These are phyloP conservation scores for Epirrhoe tristata DNA, from an alignment of 2,888 invertebrate genomes.

Conservation along the genomic window DNA sequence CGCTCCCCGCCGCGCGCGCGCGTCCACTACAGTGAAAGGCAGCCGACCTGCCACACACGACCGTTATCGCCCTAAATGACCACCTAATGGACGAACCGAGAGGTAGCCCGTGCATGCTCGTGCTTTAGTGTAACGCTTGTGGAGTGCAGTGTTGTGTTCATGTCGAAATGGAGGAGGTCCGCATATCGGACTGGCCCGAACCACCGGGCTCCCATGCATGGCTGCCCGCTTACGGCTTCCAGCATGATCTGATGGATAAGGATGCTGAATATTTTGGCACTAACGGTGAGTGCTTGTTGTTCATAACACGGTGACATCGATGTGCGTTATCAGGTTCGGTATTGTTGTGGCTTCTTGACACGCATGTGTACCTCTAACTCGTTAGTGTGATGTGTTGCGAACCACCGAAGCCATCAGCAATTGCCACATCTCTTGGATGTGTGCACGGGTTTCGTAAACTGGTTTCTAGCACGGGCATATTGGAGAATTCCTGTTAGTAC, in stretches of 20 bases:
- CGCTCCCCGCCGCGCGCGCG: constrained; percentile 74
- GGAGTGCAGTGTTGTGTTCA: constrained; percentile 82
- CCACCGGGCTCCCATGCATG: constrained; percentile 90
- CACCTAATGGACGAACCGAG: constrained; percentile 80
- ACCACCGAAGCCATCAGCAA: constrained; percentile 39
- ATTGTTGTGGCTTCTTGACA: constrained; percentile 54
- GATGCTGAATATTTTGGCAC: constrained; percentile 87
- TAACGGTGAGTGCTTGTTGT: constrained; percentile 82
- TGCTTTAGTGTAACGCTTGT: constrained; percentile 75
- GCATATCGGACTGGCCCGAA: constrained; percentile 88
- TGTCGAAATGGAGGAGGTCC: constrained; percentile 87
- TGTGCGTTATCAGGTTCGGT: constrained; percentile 43
- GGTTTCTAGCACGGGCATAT: constrained; percentile 42
- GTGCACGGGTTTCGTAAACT: constrained; percentile 46
- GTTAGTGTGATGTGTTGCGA: constrained; percentile 41
- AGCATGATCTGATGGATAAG: constrained; percentile 87
- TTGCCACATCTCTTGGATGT: constrained; percentile 47
- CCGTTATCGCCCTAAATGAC: constrained; percentile 83
- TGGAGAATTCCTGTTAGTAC: constrained; percentile 36
- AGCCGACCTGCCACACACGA: constrained; percentile 58
- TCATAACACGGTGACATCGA: constrained; percentile 50
- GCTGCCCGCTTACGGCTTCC: constrained; percentile 92
- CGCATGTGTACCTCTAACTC: constrained; percentile 48
- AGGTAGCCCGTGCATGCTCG: constrained; percentile 82
- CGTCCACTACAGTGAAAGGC: constrained; percentile 49